Evolutionary conservation across 2,113 vertebrate genomes (phyloP), one percentile per base, ranked within the genome.

Genomic region (Microtus richardsoni): DNA sequence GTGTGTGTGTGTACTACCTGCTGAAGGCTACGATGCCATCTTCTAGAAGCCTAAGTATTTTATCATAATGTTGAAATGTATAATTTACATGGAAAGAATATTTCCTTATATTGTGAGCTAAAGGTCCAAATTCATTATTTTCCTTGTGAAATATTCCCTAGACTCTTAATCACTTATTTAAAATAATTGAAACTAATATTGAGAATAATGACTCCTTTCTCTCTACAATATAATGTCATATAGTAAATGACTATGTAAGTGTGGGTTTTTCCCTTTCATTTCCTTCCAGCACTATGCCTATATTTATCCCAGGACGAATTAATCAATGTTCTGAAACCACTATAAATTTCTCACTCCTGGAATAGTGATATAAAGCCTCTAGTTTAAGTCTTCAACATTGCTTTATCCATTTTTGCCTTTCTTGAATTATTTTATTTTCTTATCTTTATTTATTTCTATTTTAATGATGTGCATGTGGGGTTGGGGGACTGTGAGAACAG

Each of bases 361-460:
- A 70, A 82, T 17, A 58, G 19, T 92, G 82, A 71, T 82, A 73
- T 36, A 83, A 92, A 85, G 7, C 21, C 22, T 94, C 39, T 36
- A 95, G 52, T 64, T 89, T 82, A 80, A n/a, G 74, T 75, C 49
- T 88, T 92, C n/a, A 85, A 87, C 19, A 96, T n/a, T 71, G 52
- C 54, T 93, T 89, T 58, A 89, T 47, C 26, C 47, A 0, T 68
- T 89, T n/a, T 91, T 80, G 64, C 33, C 64, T 77, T 94, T 92
- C 80, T 28, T 11, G 62, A 93, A 52, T 83, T 92, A 41, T 64
- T 44, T 64, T 41, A 39, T 44, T 44, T 3, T 41, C 24, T 83
- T 62, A 64, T 62, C 64, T 84, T 64, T 28, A 44, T 21, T 64
- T 64, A 60, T 44, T 64, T 64, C 39, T 62, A 41, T 83, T 41